Evolutionary conservation across 2,113 vertebrate species (phyloP), one percentile per base, ranked within the genome.

Genomic region (Probosciger aterrimus): DNA sequence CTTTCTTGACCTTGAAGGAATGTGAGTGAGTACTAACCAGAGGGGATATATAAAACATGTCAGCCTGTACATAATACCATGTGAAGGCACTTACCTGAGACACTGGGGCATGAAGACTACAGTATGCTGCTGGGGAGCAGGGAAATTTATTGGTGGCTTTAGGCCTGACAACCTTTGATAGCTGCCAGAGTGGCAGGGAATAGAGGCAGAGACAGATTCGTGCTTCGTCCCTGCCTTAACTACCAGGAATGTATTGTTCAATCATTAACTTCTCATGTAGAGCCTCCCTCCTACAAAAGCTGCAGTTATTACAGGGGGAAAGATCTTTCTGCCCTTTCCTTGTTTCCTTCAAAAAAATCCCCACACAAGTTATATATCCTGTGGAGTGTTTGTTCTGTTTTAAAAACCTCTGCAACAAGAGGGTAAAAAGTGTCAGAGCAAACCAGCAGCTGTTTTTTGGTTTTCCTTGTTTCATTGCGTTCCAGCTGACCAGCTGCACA

Each of bases 401-500:
- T 46, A 70, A 88, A 96, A 82, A 28, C 28, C 71, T 85, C 88
- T 84, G 76, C 65, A 84, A 84, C 28, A 71, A 35, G 47, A 91
- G 39, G 62, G 76, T n/a, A 57, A 88, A 90, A 87, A 76, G 25
- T 35, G 44, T 75, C 52, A 90, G 65, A 88, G 68, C 35, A 57
- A 71, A 4, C 1, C 68, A 77, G 62, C 0, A 1, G 37, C 39
- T 90, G 25, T 31, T 88, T 93, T 93, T 52, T 13, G 17, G 22
- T 86, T 86, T 95, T 75, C 39, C 83, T 91, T 74, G 55, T 86
- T 94, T 82, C 90, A 84, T 69, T 88, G 60, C 76, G 77, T 84
- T 95, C 88, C 88, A 92, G 83, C 52, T 92, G 88, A 92, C 82
- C 83, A 91, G 88, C 93, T 97, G 88, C 89, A 88, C 84, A 78